These are phyloP conservation scores for Chrysopa pallens DNA, from an alignment of 1,140 invertebrate species.

Conservation along the genomic window DNA sequence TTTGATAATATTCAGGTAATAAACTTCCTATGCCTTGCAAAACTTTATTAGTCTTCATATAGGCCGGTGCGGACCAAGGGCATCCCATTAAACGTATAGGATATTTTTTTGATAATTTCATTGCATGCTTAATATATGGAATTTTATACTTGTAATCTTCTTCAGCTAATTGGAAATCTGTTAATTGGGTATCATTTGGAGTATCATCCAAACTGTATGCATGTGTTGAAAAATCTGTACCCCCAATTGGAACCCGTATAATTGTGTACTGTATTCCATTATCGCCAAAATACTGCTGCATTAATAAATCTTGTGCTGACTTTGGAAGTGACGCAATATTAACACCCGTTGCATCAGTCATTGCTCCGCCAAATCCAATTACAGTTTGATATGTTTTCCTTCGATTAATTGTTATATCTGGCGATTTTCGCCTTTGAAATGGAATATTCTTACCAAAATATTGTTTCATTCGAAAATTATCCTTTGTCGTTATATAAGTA, in stretches of 20 bases:
- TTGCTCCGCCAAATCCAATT: slow-evolving; percentile 70
- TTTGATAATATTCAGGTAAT: slow-evolving; percentile 34
- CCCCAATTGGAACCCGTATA: slow-evolving; percentile 65
- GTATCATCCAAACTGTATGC: slow-evolving; percentile 51
- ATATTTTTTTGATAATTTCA: not conserved
- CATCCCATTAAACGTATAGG: too few relatives aligned
- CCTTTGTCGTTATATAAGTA: slow-evolving; percentile 34
- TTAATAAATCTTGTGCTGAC: not conserved
- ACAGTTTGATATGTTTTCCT: slow-evolving; percentile 33
- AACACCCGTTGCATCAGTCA: slow-evolving; percentile 59
- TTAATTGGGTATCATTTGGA: slow-evolving; percentile 14
- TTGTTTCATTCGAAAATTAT: slow-evolving; percentile 16
- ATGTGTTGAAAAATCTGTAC: slow-evolving; percentile 58
- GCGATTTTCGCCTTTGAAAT: too few relatives aligned
- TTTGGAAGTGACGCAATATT: not conserved
- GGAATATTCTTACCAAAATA: too few relatives aligned
- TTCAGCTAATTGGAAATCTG: slow-evolving; percentile 18
- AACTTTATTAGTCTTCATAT: slow-evolving; percentile 75
- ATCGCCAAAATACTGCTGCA: slow-evolving; percentile 26
- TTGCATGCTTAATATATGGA: not conserved
- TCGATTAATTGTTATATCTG: slow-evolving; percentile 15
- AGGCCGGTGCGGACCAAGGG: slow-evolving; percentile 67
- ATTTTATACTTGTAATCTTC: slow-evolving; percentile 25
- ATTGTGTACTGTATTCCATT: slow-evolving; percentile 56
- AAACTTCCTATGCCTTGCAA: slow-evolving; percentile 28